Evolutionary conservation across 2,888 invertebrate genomes (phyloP).

Genomic region (Xestia c-nigrum): DNA sequence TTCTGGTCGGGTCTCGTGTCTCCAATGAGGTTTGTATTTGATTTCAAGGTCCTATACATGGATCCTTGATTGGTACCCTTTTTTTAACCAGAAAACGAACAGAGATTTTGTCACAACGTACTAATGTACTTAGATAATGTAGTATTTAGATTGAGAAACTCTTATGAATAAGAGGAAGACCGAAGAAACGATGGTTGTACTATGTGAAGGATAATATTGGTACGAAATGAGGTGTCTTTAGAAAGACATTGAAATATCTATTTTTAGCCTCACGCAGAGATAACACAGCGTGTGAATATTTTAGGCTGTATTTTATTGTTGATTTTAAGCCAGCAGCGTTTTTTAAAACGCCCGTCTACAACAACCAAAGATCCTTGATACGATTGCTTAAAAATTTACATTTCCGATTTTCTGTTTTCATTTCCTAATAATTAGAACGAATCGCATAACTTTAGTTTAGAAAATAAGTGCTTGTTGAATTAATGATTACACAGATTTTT

Average conservation of each 20-base stretch:
- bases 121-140: neutral
- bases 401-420: constrained; percentile 75
- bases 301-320: neutral
- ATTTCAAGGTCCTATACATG: constrained; percentile 33
- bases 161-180: neutral
- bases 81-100: neutral
- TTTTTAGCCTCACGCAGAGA: neutral
- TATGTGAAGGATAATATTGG: too few relatives aligned
- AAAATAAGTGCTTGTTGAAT: constrained; percentile 53
- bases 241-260: neutral
- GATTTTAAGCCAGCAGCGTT: constrained; percentile 5
- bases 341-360: constrained; percentile 59
- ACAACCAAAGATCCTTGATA: constrained; percentile 74
- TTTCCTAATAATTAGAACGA: constrained; percentile 72
- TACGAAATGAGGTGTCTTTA: too few relatives aligned
- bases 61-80: neutral
- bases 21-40: constrained; percentile 17
- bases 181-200: too few relatives aligned
- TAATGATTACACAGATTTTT: constrained; percentile 57
- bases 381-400: constrained; percentile 73
- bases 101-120: neutral
- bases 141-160: neutral
- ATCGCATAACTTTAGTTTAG: constrained; percentile 57
- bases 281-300: neutral
- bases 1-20: constrained; percentile 45